Evolutionary conservation across 2,797 vertebrate species (phyloP), one percentile per base, ranked within the genome.

Genomic region (Rhodeus uyekii): DNA sequence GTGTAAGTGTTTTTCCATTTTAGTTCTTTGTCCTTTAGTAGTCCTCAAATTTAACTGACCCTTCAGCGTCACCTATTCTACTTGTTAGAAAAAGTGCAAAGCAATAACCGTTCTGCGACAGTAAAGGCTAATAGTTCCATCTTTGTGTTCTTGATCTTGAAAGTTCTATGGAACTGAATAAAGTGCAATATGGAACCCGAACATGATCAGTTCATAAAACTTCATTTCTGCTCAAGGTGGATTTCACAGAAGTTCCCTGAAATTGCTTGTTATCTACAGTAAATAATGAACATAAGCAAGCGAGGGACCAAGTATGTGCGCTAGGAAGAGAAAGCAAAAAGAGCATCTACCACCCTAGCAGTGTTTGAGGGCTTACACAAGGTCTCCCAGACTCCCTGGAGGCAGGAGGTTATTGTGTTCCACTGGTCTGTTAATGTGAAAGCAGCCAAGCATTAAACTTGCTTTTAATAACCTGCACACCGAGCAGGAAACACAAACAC

Each of bases 131-230:
- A 86, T 82, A 61, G 84, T 88, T 86, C 88, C 80, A 53, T 84
- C 79, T 74, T 76, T 61, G 61, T 42, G 77, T 64, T 83, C 78
- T 78, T 79, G 87, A 72, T 68, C 86, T 85, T 81, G 88, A 71
- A 75, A 55, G 80, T 80, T 86, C 29, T 81, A 34, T 61, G 76
- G 86, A 92, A 87, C 87, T 88, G 84, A 95, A 94, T 95, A 95
- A 95, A 95, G 94, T 95, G 95, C 94, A 95, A 95, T 95, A 95
- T 92, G 87, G 87, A 89, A 89, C 50, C n/a, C 78, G 83, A 65
- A 73, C 16, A 46, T 2, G 14, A 10, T 16, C 36, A 16, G 44
- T 69, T 2, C 24, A 10, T 12, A 6, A 38, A 42, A 58, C 16
- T 67, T 12, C 1, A 14, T 64, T 72, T 53, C 46, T 83, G 36